Base-by-base conservation (phyloP, 2,113 vertebrate genomes). In the Oenanthe oenanthe region DNA sequence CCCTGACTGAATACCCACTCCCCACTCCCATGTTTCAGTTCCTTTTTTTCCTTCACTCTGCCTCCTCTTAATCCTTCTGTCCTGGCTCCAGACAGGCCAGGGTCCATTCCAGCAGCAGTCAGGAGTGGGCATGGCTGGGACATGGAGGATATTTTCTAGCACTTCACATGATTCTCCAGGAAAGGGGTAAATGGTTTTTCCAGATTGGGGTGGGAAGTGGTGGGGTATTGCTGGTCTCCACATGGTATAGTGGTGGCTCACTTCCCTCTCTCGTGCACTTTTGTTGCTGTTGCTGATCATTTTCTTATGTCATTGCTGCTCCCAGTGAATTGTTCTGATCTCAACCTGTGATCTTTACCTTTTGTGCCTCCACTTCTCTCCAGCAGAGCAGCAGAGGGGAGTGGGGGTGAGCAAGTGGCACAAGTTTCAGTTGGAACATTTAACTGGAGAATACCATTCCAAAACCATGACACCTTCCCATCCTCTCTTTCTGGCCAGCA, bases 381-480 rank as follows among this genome's bases (percentile, higher is more conserved):
- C 26, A 32, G 53, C 7, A n/a, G 34, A 57, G 15, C 2, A 2
- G 14, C 7, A 73, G 6, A 17, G 7, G 3, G 8, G 50, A 29
- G 16, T 6, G 34, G 16, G 6, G 13, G 4, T 51, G 36, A 75
- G 17, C 0, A 0, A 42, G 16, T 21, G 10, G 8, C 2, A 0
- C 4, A 4, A 20, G 8, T 36, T 85, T 34, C 34, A 75, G 8
- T 17, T n/a, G 13, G 9, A 42, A 12, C 31, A 50, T 22, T 58
- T 42, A 42, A 50, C 25, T 43, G 53, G 20, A 66, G 20, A 85
- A 20, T 50, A 31, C 3, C 43, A 31, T 58, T 42, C 43, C 36
- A 19, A 57, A 31, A 54, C 13, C 10, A 36, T 17, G 19, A 25
- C 34, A 58, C 20, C 16, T 78, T 90, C 25, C 4, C 7, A n/a